Evolutionary conservation across 2,888 invertebrate genomes (phyloP).

Genomic region (Yponomeuta malinellus): DNA sequence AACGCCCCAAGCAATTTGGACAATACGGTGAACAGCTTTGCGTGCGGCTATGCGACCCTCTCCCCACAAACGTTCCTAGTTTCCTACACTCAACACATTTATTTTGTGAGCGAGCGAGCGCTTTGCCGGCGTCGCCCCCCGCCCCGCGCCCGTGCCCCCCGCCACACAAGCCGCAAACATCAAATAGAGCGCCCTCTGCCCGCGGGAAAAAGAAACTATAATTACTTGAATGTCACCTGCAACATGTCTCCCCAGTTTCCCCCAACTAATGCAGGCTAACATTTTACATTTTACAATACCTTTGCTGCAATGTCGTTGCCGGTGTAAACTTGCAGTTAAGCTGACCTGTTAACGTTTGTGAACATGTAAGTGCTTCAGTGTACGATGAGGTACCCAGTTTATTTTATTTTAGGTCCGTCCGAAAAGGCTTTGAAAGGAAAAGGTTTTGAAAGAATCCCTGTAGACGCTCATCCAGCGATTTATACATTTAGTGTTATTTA

Average conservation of each 20-base stretch:
- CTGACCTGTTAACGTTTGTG: conserved; percentile 28
- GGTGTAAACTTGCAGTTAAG: conserved; percentile 32
- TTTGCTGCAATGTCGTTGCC: not conserved
- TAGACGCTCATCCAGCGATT: no score
- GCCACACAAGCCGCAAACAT: conserved; percentile 15
- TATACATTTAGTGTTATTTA: no score
- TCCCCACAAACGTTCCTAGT: conserved; percentile 31
- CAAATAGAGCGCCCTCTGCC: conserved; percentile 22
- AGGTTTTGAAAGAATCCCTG: no score
- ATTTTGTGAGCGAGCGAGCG: conserved; percentile 36
- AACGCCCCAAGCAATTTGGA: conserved; percentile 57
- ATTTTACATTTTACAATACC: not conserved
- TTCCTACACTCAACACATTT: conserved; percentile 37
- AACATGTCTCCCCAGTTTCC: conserved; percentile 1
- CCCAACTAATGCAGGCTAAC: not conserved
- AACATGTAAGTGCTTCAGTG: conserved; percentile 32
- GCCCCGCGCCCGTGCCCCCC: conserved; percentile 10
- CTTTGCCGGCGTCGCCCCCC: conserved; percentile 12
- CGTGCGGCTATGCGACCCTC: conserved; percentile 30
- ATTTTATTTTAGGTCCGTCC: no score
- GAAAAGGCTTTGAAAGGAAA: no score
- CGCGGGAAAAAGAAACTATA: conserved; percentile 18
- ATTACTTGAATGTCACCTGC: conserved; percentile 19
- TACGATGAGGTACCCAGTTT: conserved; percentile 18
- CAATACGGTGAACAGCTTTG: conserved; percentile 47